Base-by-base conservation (phyloP, 2,113 vertebrate genomes). In the Oreochromis spilurus region DNA sequence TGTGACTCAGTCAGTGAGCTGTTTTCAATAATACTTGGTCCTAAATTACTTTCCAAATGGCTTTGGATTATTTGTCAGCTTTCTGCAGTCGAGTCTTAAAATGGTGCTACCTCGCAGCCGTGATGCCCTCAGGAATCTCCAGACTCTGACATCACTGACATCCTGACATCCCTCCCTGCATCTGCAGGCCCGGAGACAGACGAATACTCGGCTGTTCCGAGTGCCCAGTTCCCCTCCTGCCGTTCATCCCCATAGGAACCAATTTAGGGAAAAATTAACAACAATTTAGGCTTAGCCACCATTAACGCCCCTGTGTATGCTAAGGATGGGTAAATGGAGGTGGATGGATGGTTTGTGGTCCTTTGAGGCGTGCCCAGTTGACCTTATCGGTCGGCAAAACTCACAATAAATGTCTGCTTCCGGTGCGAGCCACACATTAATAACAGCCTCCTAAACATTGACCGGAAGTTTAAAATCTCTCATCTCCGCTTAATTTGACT, bases 201-300 rank as follows among this genome's bases (percentile, higher is more conserved):
- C 24, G 93, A 92, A 93, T 70, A 84, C 87, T 60, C 89, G 72
- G 43, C 78, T 88, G 86, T 96, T 95, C 95, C 95, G 67, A 84
- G 94, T 95, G 94, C 83, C 80, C 91, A 89, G 94, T 95, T 88
- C 72, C 40, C 24, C 88, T 84, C 88, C 92, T 81, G 92, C 89
- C 92, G 95, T 95, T 96, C 94, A 96, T 96, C 95, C 95, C 96
- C 93, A 93, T 95, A 97, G 96, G 96, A 95, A 93, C 93, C 67
- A 92, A 89, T 96, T 97, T 95, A 96, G 93, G 96, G 95, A 96
- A 96, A 96, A 96, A 97, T 96, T 96, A 96, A 97, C 96, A 97
- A 93, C 94, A 95, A 96, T 90, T 96, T 96, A 95, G 96, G 94
- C 95, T 94, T 93, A 89, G 90, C 91, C 93, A 85, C 93, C 93